These are phyloP conservation scores for Sphaeramia orbicularis DNA, from an alignment of 2,797 vertebrate genomes.

Conservation along the genomic window DNA sequence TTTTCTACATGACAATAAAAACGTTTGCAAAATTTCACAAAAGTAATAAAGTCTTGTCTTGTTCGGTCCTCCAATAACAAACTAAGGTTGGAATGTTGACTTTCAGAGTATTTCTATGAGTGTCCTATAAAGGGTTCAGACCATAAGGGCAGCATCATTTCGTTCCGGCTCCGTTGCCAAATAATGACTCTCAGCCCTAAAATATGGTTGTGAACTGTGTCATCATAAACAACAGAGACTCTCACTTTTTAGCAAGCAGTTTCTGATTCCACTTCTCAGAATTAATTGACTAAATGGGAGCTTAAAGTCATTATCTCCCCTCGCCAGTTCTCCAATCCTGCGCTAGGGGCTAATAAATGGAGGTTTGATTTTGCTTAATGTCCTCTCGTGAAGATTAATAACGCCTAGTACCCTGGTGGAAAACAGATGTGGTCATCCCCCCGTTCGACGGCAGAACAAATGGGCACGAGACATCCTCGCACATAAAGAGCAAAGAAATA, in stretches of 20 bases:
- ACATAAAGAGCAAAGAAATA: conserved; percentile 40
- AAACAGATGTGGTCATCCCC: conserved; percentile 69
- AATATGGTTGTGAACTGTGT: conserved; percentile 49
- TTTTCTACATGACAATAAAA: too few species aligned
- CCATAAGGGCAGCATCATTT: too few species aligned
- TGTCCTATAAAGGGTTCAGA: too few species aligned
- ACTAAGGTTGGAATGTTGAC: too few species aligned
- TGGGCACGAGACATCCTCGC: conserved; percentile 42
- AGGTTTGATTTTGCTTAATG: conserved; percentile 74
- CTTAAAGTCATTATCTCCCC: conserved; percentile 76
- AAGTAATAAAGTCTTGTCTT: too few species aligned
- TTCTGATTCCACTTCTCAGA: conserved; percentile 63
- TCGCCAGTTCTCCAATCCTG: conserved; percentile 61
- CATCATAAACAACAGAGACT: conserved; percentile 56
- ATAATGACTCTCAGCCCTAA: conserved; percentile 51
- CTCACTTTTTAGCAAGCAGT: conserved; percentile 38
- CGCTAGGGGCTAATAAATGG: conserved; percentile 73
- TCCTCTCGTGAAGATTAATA: conserved; percentile 70
- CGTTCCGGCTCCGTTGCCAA: conserved; percentile 18
- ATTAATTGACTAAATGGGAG: conserved; percentile 76
- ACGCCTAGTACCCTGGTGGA: conserved; percentile 50
- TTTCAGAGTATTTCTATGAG: too few species aligned
- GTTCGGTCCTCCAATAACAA: too few species aligned
- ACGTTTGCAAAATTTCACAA: too few species aligned
- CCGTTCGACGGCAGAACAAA: conserved; percentile 44